Conservation (phyloP, 2,797 vertebrate species). For the Emys orbicularis region DNA sequence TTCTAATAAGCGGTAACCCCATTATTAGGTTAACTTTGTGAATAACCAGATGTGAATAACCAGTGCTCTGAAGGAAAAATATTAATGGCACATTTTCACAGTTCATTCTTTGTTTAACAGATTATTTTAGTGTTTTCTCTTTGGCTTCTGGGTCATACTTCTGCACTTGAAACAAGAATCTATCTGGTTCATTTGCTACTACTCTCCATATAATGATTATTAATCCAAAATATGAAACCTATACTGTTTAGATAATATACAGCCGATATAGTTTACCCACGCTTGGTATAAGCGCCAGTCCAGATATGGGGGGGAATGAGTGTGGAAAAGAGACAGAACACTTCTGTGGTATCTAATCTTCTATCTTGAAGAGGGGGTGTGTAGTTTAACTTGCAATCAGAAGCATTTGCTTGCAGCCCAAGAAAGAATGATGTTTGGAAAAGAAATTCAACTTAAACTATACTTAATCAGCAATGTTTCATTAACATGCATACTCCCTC, state of each 20-base stretch:
- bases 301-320: background rate
- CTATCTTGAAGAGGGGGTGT: no score
- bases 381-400: no score
- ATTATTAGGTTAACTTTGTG: slow-evolving; percentile 38
- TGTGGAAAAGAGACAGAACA: fast-evolving
- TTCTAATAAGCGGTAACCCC: background rate
- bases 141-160: background rate
- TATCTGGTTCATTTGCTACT: background rate
- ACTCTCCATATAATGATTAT: background rate
- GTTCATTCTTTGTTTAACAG: background rate
- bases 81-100: background rate
- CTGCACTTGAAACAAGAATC: background rate
- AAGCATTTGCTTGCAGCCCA: no score
- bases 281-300: background rate
- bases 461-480: background rate
- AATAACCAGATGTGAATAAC: slow-evolving; percentile 43
- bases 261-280: background rate
- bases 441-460: background rate
- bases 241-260: background rate
- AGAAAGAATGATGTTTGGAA: background rate
- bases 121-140: background rate
- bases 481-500: background rate
- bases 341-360: no score
- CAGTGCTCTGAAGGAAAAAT: background rate
- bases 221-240: background rate